Evolutionary conservation across 1,140 invertebrate species (phyloP).

Genomic region (Lucilia sericata): DNA sequence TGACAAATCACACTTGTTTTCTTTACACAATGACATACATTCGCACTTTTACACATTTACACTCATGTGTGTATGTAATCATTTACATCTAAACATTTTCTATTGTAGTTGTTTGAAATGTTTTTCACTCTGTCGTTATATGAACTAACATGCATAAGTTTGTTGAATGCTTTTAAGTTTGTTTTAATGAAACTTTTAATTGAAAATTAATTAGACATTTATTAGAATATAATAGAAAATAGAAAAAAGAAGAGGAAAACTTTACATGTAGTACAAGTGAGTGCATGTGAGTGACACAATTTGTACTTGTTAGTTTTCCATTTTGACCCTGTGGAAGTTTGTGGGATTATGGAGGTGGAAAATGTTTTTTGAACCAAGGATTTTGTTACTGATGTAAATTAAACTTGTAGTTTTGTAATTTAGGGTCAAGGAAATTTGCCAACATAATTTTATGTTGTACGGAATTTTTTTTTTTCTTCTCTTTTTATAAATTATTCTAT

Average conservation of each 20-base stretch:
- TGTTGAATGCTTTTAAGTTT: not conserved
- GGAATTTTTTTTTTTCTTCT: too few species aligned
- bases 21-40: not conserved
- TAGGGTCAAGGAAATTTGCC: constrained; percentile 18
- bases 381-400: not conserved
- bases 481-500: too few species aligned
- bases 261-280: not conserved
- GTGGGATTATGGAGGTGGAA: not conserved
- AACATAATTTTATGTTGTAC: too few species aligned
- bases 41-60: too few species aligned
- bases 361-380: not conserved
- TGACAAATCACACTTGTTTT: constrained; percentile 18
- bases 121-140: not conserved
- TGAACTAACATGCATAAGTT: not conserved
- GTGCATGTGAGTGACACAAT: not conserved
- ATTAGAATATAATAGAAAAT: not conserved
- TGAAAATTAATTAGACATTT: constrained; percentile 18
- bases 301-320: not conserved
- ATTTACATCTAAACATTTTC: too few species aligned
- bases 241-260: not conserved
- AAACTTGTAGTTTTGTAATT: not conserved
- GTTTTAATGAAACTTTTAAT: constrained; percentile 25
- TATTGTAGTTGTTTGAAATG: too few species aligned
- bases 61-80: too few species aligned
- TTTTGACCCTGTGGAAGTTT: not conserved